phyloP scores from a whole-genome alignment of 2,888 invertebrate species.

The Syrphus vitripennis region DNA sequence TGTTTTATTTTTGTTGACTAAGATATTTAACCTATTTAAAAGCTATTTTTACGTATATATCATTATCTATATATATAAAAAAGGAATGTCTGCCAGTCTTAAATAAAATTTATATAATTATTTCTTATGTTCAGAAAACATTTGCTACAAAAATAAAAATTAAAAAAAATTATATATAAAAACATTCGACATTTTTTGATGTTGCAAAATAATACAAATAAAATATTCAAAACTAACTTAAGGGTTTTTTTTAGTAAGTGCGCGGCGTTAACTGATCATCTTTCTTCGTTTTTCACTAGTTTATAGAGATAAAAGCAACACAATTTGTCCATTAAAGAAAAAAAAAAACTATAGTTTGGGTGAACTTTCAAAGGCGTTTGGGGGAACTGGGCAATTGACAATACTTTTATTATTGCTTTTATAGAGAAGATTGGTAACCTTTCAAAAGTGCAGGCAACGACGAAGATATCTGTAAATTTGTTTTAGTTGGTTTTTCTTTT shows the following conservation, averaged over 20 bases:
- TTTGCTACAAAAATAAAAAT: slow-evolving; percentile 15
- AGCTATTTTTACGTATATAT: neutral
- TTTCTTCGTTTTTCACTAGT: too few relatives aligned
- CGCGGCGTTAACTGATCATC: neutral
- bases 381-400: too few relatives aligned
- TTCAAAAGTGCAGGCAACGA: too few relatives aligned
- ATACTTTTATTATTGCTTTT: too few relatives aligned
- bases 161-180: neutral
- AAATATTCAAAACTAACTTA: neutral
- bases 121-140: slow-evolving; percentile 30
- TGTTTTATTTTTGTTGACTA: neutral
- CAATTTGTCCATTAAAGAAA: too few relatives aligned
- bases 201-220: neutral
- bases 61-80: slow-evolving; percentile 16
- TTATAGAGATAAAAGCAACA: too few relatives aligned
- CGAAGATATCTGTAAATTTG: too few relatives aligned
- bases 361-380: too few relatives aligned
- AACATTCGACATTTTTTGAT: neutral
- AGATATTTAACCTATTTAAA: neutral
- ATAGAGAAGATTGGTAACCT: too few relatives aligned
- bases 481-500: too few relatives aligned
- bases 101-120: neutral
- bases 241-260: neutral
- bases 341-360: too few relatives aligned
- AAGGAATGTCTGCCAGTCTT: slow-evolving; percentile 18